These are phyloP conservation scores for Drosophila pectinifera DNA, from an alignment of 1,140 invertebrate species.

Conservation along the genomic window DNA sequence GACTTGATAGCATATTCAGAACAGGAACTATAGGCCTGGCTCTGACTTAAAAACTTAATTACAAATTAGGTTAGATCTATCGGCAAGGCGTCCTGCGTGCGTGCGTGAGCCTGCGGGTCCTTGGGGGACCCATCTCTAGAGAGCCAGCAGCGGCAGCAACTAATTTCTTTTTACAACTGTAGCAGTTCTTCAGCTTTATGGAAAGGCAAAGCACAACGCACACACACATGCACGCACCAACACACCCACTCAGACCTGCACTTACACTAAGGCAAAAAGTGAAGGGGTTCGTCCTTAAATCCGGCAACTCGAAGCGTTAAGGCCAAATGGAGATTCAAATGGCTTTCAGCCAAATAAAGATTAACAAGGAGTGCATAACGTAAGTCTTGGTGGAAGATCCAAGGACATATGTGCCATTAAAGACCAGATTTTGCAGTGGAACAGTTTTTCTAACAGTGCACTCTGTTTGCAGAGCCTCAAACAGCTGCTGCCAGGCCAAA, in stretches of 20 bases:
- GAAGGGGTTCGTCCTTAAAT: background rate
- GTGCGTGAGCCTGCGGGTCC: background rate
- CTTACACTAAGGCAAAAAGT: conserved; percentile 3
- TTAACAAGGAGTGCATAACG: too few relatives aligned
- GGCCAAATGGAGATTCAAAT: background rate
- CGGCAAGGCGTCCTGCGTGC: too few relatives aligned
- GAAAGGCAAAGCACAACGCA: conserved; percentile 30
- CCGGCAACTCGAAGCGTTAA: background rate
- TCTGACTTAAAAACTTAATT: too few relatives aligned
- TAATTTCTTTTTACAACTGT: conserved; percentile 81
- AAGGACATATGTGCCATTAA: background rate
- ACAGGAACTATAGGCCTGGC: too few relatives aligned
- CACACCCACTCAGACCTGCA: background rate
- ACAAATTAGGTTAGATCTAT: too few relatives aligned
- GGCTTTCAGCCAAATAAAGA: background rate
- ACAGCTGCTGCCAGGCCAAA: conserved; percentile 63
- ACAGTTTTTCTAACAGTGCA: conserved; percentile 27
- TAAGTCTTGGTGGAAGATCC: too few relatives aligned
- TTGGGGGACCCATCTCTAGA: conserved; percentile 3
- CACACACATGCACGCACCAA: conserved; percentile 1
- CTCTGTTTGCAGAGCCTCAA: conserved; percentile 57
- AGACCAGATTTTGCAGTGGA: too few relatives aligned
- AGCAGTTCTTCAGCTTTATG: conserved; percentile 74
- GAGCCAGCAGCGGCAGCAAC: conserved; percentile 49
- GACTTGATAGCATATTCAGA: too few relatives aligned